Evolutionary conservation across 2,797 vertebrate species (phyloP), one percentile per base, ranked within the genome.

Genomic region (Cossypha polioptera): DNA sequence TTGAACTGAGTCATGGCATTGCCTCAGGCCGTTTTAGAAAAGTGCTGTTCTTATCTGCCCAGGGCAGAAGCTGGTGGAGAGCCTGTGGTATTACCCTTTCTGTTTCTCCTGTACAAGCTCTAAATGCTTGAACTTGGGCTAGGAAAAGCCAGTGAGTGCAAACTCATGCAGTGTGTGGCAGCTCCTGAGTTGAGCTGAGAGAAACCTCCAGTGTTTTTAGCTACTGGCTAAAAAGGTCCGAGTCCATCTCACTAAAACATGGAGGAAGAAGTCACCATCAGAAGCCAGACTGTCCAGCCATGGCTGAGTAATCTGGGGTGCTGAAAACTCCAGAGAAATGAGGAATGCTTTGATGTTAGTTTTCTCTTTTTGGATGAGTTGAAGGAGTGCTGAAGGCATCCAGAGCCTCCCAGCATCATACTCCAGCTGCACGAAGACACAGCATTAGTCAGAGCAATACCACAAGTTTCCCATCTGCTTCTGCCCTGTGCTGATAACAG

Each of bases 401-500:
- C 58, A 58, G 14, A 4, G 1, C 45, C 35, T 86, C 35, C 54
- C 78, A 72, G 51, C 24, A 35, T 40, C 66, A 16, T 20, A 10
- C 43, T 86, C 59, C 65, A 83, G 75, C 81, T 91, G 48, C 43
- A 14, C 12, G 21, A 80, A 94, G 86, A 75, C 42, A 21, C 31
- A 75, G 33, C 62, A 12, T 66, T 33, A 88, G 66, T 86, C 72
- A 80, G 89, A 93, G 66, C 79, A 91, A 88, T 57, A 78, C 65
- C 82, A 50, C 43, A 68, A 68, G 66, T 78, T 94, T 93, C 76
- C 91, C 1, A 0, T 69, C 69, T 7, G 4, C 40, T 84, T 95
- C 91, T 97, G 95, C 51, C 89, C 79, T 82, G 48, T 54, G 26
- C 63, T 88, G 96, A 97, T 96, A 96, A 95, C 75, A 71, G 69